Evolutionary conservation across 1,140 invertebrate genomes (phyloP).

Genomic region (Potamilus streckersoni): DNA sequence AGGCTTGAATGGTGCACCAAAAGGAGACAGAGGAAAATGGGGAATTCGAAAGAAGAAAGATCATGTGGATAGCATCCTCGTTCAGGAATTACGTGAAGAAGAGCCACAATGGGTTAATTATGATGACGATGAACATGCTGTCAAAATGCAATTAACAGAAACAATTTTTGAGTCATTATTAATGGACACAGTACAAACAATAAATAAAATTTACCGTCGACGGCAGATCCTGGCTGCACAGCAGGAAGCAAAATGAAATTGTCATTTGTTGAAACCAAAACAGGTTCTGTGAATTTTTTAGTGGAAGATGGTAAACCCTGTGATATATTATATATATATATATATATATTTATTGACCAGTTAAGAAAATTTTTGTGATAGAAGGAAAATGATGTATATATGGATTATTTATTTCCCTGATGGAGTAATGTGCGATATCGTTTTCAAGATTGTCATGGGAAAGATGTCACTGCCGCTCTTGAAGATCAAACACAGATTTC

Average conservation of each 20-base stretch:
- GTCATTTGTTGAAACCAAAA: no score
- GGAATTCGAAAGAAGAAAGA: constrained; percentile 79
- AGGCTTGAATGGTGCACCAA: constrained; percentile 72
- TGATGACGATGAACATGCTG: constrained; percentile 76
- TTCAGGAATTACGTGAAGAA: constrained; percentile 77
- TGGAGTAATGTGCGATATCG: no score
- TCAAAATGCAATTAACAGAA: constrained; percentile 77
- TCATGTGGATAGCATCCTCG: constrained; percentile 78
- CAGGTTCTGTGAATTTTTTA: no score
- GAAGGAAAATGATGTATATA: no score
- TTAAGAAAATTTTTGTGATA: no score
- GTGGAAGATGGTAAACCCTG: no score
- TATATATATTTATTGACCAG: no score
- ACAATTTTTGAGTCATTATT: constrained; percentile 76
- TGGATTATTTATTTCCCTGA: no score
- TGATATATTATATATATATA: no score
- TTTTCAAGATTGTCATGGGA: no score
- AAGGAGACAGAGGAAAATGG: constrained; percentile 74
- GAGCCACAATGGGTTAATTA: constrained; percentile 81
- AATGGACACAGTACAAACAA: constrained; percentile 72
- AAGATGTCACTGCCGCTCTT: no score
- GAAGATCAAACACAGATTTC: no score
- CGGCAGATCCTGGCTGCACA: constrained; percentile 29
- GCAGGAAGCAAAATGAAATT: constrained; percentile 10
- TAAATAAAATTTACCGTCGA: constrained; percentile 53